phyloP scores from a whole-genome alignment of 2,888 invertebrate genomes.

The Branchipolynoe longqiensis region DNA sequence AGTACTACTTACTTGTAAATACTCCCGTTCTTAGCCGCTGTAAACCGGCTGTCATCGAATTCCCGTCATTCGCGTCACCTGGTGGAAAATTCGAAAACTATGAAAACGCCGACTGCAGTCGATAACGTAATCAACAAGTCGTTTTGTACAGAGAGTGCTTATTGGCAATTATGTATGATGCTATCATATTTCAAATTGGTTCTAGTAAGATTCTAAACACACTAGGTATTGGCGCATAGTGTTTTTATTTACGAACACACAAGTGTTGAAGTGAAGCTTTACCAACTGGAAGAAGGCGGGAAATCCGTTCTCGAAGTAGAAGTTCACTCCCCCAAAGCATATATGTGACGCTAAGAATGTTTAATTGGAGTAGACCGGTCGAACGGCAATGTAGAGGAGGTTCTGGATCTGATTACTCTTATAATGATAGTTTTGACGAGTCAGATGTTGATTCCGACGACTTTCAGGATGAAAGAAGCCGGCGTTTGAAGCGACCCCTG shows the following conservation, averaged over 20 bases:
- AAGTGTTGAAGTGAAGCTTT: neutral
- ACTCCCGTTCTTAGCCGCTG: neutral
- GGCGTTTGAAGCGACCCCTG: conserved; percentile 29
- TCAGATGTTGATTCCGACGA: conserved; percentile 10
- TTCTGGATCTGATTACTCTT: neutral
- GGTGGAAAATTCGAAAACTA: neutral
- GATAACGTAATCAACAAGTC: no score
- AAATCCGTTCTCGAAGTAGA: neutral
- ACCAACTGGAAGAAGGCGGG: neutral
- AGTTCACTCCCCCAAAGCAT: neutral
- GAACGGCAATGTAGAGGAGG: neutral
- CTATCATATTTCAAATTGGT: neutral
- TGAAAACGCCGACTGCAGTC: neutral
- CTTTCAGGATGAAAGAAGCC: neutral
- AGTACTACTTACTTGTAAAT: neutral
- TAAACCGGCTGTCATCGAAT: neutral
- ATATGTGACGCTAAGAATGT: neutral
- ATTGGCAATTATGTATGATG: no score
- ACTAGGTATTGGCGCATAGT: neutral
- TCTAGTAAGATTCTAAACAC: neutral
- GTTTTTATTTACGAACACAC: neutral
- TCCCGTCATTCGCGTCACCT: neutral
- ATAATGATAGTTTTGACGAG: neutral
- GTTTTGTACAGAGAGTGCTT: no score
- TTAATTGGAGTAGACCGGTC: neutral